These are phyloP conservation scores for Aelia acuminata DNA, from an alignment of 2,888 invertebrate species.

Conservation along the genomic window DNA sequence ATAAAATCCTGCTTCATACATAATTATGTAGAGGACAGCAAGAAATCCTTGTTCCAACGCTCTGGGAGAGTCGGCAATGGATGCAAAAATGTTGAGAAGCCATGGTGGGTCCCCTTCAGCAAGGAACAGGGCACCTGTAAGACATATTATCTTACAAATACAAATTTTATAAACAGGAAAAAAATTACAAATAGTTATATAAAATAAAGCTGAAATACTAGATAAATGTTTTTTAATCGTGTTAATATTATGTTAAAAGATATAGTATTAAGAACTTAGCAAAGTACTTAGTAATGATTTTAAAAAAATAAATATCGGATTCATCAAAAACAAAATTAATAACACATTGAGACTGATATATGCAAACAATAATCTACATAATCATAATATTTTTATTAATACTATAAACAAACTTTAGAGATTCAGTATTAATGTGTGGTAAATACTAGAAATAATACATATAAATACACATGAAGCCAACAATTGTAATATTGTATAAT, in stretches of 20 bases:
- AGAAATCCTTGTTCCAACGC: constrained; percentile 26
- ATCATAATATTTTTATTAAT: neutral
- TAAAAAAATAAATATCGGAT: neutral
- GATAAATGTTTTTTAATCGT: neutral
- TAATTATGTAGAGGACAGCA: constrained; percentile 50
- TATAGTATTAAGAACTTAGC: neutral
- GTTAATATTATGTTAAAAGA: neutral
- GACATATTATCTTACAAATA: constrained; percentile 51
- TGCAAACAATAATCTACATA: neutral
- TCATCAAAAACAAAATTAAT: neutral
- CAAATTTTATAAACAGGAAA: neutral
- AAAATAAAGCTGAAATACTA: neutral
- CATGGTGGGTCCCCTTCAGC: constrained; percentile 59
- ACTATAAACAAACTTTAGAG: neutral
- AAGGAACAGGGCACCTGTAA: constrained; percentile 56
- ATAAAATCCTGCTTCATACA: constrained; percentile 58
- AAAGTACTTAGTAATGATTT: neutral
- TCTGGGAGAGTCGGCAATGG: constrained; percentile 35
- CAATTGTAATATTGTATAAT: no score
- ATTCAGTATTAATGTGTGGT: neutral
- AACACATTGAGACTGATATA: neutral
- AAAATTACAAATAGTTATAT: neutral
- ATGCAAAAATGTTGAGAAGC: constrained; percentile 55
- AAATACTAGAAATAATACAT: neutral
- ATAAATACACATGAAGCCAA: neutral